These are phyloP conservation scores for Takifugu bimaculatus DNA, from an alignment of 2,113 vertebrate genomes.

Conservation along the genomic window DNA sequence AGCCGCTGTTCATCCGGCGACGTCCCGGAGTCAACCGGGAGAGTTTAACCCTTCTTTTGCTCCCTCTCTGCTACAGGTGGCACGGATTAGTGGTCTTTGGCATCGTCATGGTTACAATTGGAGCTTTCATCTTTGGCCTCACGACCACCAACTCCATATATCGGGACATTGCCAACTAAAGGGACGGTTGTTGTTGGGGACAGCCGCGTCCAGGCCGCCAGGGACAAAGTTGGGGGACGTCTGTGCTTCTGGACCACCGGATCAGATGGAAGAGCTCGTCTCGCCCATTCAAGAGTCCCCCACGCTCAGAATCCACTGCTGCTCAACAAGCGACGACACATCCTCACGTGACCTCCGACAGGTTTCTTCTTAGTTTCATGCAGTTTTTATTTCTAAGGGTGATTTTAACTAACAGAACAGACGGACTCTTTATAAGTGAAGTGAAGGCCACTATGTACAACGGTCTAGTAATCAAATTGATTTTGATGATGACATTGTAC, in stretches of 20 bases:
- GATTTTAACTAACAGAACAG: slow-evolving; percentile 2
- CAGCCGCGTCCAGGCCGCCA: neutral
- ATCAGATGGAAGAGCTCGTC: slow-evolving; percentile 16
- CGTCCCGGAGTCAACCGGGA: too few species aligned
- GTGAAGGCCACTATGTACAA: slow-evolving; percentile 22
- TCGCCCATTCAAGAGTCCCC: slow-evolving; percentile 9
- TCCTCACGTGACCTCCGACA: slow-evolving; percentile 23
- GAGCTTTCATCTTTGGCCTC: slow-evolving; percentile 74
- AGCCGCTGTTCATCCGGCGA: slow-evolving; percentile 22
- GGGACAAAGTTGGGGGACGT: neutral
- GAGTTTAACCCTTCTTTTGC: neutral
- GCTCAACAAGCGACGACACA: neutral
- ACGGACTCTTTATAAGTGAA: neutral
- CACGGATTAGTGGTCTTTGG: slow-evolving; percentile 80
- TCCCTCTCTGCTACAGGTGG: slow-evolving; percentile 79
- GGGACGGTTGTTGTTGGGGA: neutral
- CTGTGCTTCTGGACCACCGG: slow-evolving; percentile 24
- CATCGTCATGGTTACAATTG: slow-evolving; percentile 64
- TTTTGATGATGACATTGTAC: slow-evolving; percentile 38
- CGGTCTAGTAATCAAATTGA: slow-evolving; percentile 35
- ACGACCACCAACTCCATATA: slow-evolving; percentile 73
- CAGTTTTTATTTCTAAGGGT: slow-evolving; percentile 25
- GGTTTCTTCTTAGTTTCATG: slow-evolving; percentile 11
- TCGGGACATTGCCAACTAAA: slow-evolving; percentile 56
- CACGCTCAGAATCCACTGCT: too few species aligned